Conservation (phyloP, 1,140 invertebrate genomes). For the Scaptodrosophila lebanonensis region DNA sequence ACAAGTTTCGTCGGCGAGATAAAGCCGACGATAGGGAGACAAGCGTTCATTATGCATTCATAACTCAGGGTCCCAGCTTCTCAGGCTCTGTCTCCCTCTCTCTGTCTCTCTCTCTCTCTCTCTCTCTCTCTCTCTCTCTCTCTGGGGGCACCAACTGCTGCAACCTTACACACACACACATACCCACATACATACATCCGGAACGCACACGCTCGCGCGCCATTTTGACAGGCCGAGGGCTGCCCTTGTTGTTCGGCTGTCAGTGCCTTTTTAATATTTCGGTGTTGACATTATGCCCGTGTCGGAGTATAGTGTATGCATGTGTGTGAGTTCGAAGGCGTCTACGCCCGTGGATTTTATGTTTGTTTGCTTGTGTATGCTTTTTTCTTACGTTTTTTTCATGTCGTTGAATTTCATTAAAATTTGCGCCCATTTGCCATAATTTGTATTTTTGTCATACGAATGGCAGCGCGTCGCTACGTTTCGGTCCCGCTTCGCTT, state of each 20-base stretch:
- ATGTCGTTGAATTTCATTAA: conserved; percentile 69
- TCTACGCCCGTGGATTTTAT: not conserved
- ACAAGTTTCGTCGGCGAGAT: too few relatives aligned
- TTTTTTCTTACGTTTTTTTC: conserved; percentile 42
- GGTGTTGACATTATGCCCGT: conserved; percentile 50
- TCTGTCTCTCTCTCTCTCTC: too few relatives aligned
- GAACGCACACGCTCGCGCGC: too few relatives aligned
- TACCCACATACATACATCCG: too few relatives aligned
- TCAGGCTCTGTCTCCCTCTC: too few relatives aligned
- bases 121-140: too few relatives aligned
- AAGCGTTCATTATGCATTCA: too few relatives aligned
- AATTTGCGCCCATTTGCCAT: conserved; percentile 73
- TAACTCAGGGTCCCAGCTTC: too few relatives aligned
- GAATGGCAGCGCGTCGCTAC: conserved; percentile 50
- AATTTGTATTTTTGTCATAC: conserved; percentile 64
- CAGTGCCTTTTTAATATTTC: conserved; percentile 51
- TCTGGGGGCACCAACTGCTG: too few relatives aligned
- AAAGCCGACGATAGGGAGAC: too few relatives aligned
- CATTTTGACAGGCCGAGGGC: not conserved
- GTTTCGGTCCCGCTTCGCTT: not conserved
- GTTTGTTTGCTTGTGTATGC: conserved; percentile 11
- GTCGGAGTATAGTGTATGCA: conserved; percentile 9
- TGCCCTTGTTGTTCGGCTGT: conserved; percentile 27
- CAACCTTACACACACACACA: too few relatives aligned
- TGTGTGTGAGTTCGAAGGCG: not conserved